Conservation (phyloP, 2,113 vertebrate genomes). For the Heloderma charlesbogerti region DNA sequence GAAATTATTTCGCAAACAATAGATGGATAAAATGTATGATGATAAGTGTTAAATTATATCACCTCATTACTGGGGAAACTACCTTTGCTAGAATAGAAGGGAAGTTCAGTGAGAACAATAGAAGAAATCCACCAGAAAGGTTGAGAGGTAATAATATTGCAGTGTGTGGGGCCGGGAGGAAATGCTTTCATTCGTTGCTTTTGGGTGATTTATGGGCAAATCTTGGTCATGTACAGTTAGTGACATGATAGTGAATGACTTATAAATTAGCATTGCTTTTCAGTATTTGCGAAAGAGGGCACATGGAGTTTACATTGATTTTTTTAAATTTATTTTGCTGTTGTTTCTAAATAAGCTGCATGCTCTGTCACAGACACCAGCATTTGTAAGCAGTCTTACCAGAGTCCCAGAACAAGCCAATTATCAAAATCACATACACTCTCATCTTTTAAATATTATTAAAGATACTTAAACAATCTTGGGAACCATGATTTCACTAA, state of each 20-base stretch:
- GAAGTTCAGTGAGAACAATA: slow-evolving; percentile 78
- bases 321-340: slow-evolving; percentile 26
- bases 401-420: slow-evolving; percentile 63
- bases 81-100: slow-evolving; percentile 70
- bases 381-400: slow-evolving; percentile 49
- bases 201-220: slow-evolving; percentile 34
- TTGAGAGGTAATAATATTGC: slow-evolving; percentile 52
- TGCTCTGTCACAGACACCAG: not conserved
- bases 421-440: slow-evolving; percentile 62
- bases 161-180: slow-evolving; percentile 15
- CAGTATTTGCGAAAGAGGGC: not conserved
- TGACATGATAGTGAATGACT: slow-evolving; percentile 37
- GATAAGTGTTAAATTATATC: slow-evolving; percentile 83
- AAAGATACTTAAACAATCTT: slow-evolving; percentile 72
- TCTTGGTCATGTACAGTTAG: slow-evolving; percentile 44
- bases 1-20: slow-evolving; percentile 86
- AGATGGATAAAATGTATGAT: slow-evolving; percentile 81
- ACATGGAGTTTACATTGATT: not conserved
- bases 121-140: slow-evolving; percentile 65
- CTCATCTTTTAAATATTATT: slow-evolving; percentile 69
- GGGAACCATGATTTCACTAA: slow-evolving; percentile 66
- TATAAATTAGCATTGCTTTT: slow-evolving; percentile 27
- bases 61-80: slow-evolving; percentile 75
- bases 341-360: slow-evolving; percentile 25
- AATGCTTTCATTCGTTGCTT: slow-evolving; percentile 51